Base-by-base conservation (phyloP, 2,888 invertebrate species). In the Spisula solida region DNA sequence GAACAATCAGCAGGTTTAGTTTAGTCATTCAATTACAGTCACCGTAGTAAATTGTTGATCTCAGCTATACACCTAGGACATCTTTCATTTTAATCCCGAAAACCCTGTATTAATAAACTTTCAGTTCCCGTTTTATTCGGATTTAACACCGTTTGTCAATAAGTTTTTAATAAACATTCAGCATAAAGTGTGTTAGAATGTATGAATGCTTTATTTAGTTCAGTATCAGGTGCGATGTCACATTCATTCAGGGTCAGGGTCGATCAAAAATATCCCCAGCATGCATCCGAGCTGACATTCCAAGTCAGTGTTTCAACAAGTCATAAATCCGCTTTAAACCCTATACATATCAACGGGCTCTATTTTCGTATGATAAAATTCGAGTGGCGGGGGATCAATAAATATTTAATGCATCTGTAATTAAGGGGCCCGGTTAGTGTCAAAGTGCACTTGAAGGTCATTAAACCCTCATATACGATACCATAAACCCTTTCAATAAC, bases 391-490 rank as follows among this genome's bases (percentile, higher is more conserved):
- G 6, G 34, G 31, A 75, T 75, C 75, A 75, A 75, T 75, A 75
- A 75, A 75, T 31, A 31, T 75, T 75, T 75, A 75, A 75, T 34
- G 31, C 75, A 75, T 18, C 75, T 31, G 31, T 34, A 75, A 75
- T 31, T 75, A 75, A 29, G 25, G 60, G 60, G 4, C 2, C 31
- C 16, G 34, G 75, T 16, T 18, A 31, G 75, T 31, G 75, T 75
- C 75, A 31, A 75, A 34, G 29, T 31, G 18, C 34, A 18, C 75
- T 31, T 34, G 18, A 75, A 31, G 12, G 34, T 31, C 31, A 75
- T 66, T 66, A 25, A 66, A 66, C 4, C n/a, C 20, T 6, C 60
- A 66, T 66, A 25, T 25, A 25, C 1, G n/a, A 25, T 25, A 10
- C 10, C 5, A 66, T 66, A 66, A 66, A 66, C 10, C 60, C 10